Conservation (phyloP, 2,888 invertebrate genomes). For the Cheiracanthium punctorium region DNA sequence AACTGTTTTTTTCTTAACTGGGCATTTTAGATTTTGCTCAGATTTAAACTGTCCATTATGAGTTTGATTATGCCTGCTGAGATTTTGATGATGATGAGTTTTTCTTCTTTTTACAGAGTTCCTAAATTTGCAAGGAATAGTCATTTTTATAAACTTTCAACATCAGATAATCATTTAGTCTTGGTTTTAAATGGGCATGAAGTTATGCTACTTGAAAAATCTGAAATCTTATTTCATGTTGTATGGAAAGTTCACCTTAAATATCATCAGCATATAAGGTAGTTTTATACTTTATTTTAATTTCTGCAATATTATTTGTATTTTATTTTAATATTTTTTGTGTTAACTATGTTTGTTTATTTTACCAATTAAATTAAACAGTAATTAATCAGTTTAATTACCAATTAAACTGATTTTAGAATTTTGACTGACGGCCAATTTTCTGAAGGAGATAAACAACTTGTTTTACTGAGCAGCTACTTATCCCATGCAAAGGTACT, state of each 20-base stretch:
- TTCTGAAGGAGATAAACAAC: conserved; percentile 33
- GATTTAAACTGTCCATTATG: too few species aligned
- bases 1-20: too few species aligned
- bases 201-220: conserved; percentile 41
- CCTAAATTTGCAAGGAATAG: conserved; percentile 33
- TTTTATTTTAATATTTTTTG: too few species aligned
- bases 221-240: conserved; percentile 14
- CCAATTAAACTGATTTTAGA: too few species aligned
- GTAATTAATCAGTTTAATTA: too few species aligned
- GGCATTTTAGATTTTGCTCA: too few species aligned
- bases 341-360: too few species aligned
- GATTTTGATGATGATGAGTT: too few species aligned
- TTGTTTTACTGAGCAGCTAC: conserved; percentile 29
- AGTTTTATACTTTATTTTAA: background rate
- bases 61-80: too few species aligned
- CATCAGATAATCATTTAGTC: conserved; percentile 26
- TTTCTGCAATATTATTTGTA: too few species aligned
- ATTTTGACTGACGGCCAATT: conserved; percentile 49
- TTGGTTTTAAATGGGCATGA: conserved; percentile 37
- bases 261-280: conserved; percentile 32
- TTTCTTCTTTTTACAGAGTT: conserved; percentile 23
- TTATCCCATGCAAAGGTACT: conserved; percentile 37
- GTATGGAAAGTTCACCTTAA: conserved; percentile 35
- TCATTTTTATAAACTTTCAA: conserved; percentile 42
- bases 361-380: too few species aligned